These are phyloP conservation scores for Calonectris borealis DNA, from an alignment of 2,113 vertebrate species.

Conservation along the genomic window DNA sequence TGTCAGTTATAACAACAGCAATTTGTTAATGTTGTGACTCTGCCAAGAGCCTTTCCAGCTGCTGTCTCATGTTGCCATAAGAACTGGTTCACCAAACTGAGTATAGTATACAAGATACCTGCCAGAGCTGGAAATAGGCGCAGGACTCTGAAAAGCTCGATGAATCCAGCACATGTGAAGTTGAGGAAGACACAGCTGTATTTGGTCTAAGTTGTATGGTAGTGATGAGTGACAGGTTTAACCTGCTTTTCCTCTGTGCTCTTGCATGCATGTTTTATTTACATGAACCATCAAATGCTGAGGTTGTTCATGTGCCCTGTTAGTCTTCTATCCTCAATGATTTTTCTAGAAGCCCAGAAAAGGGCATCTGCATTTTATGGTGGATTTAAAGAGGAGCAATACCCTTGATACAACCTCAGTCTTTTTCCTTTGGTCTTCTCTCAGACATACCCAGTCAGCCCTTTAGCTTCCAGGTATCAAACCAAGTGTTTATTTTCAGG, in stretches of 20 bases:
- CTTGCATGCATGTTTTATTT: neutral
- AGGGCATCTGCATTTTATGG: neutral
- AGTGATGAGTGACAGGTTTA: neutral
- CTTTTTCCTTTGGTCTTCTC: neutral
- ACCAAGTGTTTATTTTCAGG: neutral
- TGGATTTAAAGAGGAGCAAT: neutral
- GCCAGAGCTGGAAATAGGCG: neutral
- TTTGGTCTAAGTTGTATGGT: neutral
- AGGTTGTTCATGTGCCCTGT: neutral
- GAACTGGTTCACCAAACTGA: neutral
- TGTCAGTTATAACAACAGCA: neutral
- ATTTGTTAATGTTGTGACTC: neutral
- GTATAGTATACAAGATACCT: neutral
- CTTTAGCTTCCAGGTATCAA: neutral
- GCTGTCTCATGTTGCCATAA: neutral
- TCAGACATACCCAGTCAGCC: neutral
- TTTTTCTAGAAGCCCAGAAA: neutral
- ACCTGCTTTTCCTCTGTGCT: neutral
- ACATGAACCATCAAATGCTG: neutral
- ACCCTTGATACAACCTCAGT: neutral
- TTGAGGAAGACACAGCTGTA: neutral
- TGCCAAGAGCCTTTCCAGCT: neutral
- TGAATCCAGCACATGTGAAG: neutral
- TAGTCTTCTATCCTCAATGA: neutral
- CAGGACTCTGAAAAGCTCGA: neutral